A percentile compares a stretch with the other conserved stretches of the same genome.
These are phyloP conservation scores for Beris morrisii DNA, from an alignment of 2,888 invertebrate genomes.

Conservation along the genomic window DNA sequence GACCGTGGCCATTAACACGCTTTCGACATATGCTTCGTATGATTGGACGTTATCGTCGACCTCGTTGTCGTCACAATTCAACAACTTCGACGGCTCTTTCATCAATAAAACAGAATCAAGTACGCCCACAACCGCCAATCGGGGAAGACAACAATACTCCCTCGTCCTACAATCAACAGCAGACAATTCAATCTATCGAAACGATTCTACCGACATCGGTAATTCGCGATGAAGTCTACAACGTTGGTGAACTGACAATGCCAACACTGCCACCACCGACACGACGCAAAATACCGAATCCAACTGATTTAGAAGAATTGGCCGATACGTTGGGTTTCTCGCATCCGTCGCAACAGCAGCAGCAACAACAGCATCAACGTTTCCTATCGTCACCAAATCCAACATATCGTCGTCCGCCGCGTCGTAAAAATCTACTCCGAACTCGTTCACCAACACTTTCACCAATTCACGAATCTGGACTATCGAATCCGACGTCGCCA, in stretches of 20 bases:
- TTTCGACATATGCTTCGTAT: constrained; percentile 54
- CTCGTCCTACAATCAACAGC: background rate
- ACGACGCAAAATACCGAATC: constrained; percentile 58
- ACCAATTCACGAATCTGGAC: constrained; percentile 71
- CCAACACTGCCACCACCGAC: constrained; percentile 57
- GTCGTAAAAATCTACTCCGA: constrained; percentile 57
- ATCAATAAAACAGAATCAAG: constrained; percentile 54
- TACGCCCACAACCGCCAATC: constrained; percentile 50
- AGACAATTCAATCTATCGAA: constrained; percentile 43
- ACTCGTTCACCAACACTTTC: constrained; percentile 63
- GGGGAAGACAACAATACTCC: constrained; percentile 25
- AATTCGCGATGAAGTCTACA: constrained; percentile 47
- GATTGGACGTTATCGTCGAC: constrained; percentile 52
- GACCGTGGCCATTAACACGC: constrained; percentile 49
- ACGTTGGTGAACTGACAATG: constrained; percentile 45
- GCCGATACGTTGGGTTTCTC: constrained; percentile 61
- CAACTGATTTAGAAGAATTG: constrained; percentile 59
- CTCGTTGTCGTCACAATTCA: constrained; percentile 48
- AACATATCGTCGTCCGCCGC: constrained; percentile 52
- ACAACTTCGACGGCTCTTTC: constrained; percentile 35
- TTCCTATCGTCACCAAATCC: constrained; percentile 46
- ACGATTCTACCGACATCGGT: constrained; percentile 52
- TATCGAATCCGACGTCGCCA: constrained; percentile 71
- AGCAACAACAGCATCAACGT: constrained; percentile 40
- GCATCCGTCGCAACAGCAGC: constrained; percentile 45